Evolutionary conservation across 2,113 vertebrate species (phyloP).

Genomic region (Tylochromis polylepis): DNA sequence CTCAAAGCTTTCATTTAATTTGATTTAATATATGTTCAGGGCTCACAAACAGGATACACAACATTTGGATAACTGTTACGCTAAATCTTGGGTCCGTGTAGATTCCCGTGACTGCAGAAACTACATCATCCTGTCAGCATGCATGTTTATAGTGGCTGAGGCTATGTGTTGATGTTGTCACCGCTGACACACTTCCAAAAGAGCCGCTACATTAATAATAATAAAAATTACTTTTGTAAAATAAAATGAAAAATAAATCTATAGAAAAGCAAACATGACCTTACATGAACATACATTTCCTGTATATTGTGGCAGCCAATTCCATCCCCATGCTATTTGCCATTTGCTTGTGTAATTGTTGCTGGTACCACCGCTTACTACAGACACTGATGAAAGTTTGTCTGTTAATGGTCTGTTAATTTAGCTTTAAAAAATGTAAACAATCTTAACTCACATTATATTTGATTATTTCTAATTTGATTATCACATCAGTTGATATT

Average conservation of each 20-base stretch:
- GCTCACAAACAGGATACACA: not conserved
- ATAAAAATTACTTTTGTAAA: too few relatives aligned
- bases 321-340: too few relatives aligned
- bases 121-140: not conserved
- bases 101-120: not conserved
- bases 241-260: too few relatives aligned
- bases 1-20: not conserved
- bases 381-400: not conserved
- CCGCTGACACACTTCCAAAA: not conserved
- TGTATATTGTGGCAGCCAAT: too few relatives aligned
- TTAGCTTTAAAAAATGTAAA: not conserved
- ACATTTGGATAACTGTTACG: not conserved
- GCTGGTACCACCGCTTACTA: not conserved
- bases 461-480: not conserved
- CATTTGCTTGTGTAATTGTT: not conserved
- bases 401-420: not conserved
- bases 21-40: not conserved
- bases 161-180: not conserved
- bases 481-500: rapidly evolving
- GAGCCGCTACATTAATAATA: not conserved
- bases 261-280: too few relatives aligned
- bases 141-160: not conserved
- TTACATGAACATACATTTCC: too few relatives aligned
- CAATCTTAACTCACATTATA: not conserved
- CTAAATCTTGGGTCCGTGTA: rapidly evolving